Base-by-base conservation (phyloP, 2,888 invertebrate genomes). In the Phorcus lineatus region DNA sequence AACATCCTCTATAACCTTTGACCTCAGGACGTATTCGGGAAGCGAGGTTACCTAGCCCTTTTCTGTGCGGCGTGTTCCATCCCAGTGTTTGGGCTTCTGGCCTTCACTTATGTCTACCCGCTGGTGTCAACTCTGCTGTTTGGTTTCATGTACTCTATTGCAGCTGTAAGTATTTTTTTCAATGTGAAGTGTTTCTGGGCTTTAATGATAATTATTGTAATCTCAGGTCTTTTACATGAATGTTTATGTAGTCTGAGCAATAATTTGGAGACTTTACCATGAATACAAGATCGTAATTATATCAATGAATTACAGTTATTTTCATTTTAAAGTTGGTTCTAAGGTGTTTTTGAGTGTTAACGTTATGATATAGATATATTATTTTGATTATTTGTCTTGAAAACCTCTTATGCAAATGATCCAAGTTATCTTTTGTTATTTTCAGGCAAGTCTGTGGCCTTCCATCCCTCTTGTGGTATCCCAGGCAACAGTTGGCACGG, bases 401-500 rank as follows among this genome's bases (percentile, higher is more conserved):
- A n/a, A n/a, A n/a, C n/a, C n/a, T n/a, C n/a, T n/a, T n/a, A n/a
- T n/a, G n/a, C n/a, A 36, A 36, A 36, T 36, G 36, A 7, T 4
- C 7, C 7, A 2, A 36, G 2, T 4, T 36, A 36, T 36, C 36
- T 36, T 36, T 36, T 36, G 36, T 7, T 78, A 19, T 66, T 84
- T 86, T 11, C 85, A 93, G 93, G 92, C 93, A 9, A 92, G 92
- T 81, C 88, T 93, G 91, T 93, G 93, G 93, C 93, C 93, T 0
- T 92, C 93, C 55, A 93, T 93, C 52, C 93, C 93, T 0, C 87
- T 93, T 54, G 92, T 93, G 40, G 92, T 93, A 11, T 87, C 86
- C 66, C 92, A 91, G 84, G 89, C 93, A 4, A 92, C 92, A 2
- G 85, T 93, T n/a, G 93, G 93, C 7, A 93, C 93, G 66, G 93